Conservation (phyloP, 2,888 invertebrate genomes). For the Pseudococcus jackbeardsleyi region DNA sequence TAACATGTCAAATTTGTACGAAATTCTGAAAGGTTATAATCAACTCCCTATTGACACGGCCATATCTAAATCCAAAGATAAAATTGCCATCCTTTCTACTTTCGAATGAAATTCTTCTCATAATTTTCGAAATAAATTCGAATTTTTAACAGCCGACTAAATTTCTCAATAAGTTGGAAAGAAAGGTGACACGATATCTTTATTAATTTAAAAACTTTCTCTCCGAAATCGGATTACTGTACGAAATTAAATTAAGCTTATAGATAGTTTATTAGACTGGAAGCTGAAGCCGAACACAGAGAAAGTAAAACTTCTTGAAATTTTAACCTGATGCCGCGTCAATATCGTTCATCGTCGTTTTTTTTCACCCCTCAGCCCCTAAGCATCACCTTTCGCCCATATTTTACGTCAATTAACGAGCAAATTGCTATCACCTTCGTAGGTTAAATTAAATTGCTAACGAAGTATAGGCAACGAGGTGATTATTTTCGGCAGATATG, state of each 20-base stretch:
- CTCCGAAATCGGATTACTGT: conserved; percentile 20
- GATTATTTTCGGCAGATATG: neutral
- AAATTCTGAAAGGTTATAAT: too few relatives aligned
- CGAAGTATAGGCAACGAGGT: neutral
- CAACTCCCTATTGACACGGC: too few relatives aligned
- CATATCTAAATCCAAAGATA: too few relatives aligned
- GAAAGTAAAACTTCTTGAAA: conserved; percentile 36
- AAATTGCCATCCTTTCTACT: too few relatives aligned
- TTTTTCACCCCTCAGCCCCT: neutral
- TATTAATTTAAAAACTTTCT: conserved; percentile 52
- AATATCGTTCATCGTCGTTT: conserved; percentile 30
- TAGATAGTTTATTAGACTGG: conserved; percentile 34
- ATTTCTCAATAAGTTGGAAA: conserved; percentile 5
- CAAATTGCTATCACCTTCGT: neutral
- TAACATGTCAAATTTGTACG: too few relatives aligned
- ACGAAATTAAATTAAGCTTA: conserved; percentile 48
- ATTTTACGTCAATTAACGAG: conserved; percentile 8
- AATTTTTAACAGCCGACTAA: conserved; percentile 26
- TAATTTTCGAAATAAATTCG: neutral
- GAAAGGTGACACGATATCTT: conserved; percentile 37
- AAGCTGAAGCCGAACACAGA: neutral
- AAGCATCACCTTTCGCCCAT: neutral
- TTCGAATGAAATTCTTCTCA: neutral
- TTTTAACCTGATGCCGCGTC: conserved; percentile 42
- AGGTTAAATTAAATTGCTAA: neutral